A percentile compares a stretch with the other conserved stretches of the same genome.
Conservation (phyloP, 2,113 vertebrate species). For the Pampusana beccarii region DNA sequence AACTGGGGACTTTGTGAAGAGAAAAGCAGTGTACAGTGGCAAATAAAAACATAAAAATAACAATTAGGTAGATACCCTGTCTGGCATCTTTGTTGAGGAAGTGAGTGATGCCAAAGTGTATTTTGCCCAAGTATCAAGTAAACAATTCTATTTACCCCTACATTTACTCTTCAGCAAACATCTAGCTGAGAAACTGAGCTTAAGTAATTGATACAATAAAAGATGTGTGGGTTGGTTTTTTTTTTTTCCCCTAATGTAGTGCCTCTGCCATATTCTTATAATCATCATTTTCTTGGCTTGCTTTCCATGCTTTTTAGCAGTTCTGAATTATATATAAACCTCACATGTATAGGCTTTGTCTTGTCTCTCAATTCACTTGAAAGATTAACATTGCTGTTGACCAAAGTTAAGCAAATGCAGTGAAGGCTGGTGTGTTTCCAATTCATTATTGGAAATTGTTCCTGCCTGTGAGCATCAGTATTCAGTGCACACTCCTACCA, state of each 20-base stretch:
- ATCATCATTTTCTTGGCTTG: neutral
- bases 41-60: neutral
- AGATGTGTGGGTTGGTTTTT: fast-evolving
- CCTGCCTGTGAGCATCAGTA: neutral
- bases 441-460: slow-evolving; percentile 16
- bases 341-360: neutral
- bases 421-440: neutral
- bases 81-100: neutral
- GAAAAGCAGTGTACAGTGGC: neutral
- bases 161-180: neutral
- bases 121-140: neutral
- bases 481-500: neutral
- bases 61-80: neutral
- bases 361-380: neutral
- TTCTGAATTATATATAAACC: neutral
- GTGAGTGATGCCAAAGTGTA: neutral
- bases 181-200: neutral
- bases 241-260: neutral
- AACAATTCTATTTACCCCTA: neutral
- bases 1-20: neutral
- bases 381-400: slow-evolving; percentile 10
- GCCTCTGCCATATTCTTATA: neutral
- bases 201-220: neutral
- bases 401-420: slow-evolving; percentile 15
- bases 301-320: neutral